Base-by-base conservation (phyloP, 2,113 vertebrate genomes). In the Cranoglanis bouderius region DNA sequence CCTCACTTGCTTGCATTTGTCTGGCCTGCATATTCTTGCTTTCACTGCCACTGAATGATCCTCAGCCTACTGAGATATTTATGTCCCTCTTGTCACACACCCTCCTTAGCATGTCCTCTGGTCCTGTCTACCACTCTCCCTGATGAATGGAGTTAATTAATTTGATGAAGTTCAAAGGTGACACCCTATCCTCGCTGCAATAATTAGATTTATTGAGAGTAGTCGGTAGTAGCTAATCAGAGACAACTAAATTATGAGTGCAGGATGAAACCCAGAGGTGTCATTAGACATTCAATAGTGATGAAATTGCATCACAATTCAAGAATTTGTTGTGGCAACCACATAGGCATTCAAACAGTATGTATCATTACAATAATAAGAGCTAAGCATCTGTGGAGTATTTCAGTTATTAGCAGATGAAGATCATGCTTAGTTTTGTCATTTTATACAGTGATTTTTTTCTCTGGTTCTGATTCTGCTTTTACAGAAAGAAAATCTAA, bases 81-180 rank as follows among this genome's bases (percentile, higher is more conserved):
- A 85, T 88, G 63, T 80, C 61, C 87, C 26, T 59, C 65, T 78
- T 83, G 75, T 65, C 59, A 75, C 82, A 61, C 51, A 82, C 18
- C 65, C 78, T 51, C 32, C 61, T 83, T 67, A 80, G 46, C 77
- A 78, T 92, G 78, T 92, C 91, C 80, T 84, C 51, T 55, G 90
- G 88, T 91, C 87, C 88, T n/a, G 88, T 67, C 90, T 86, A 86
- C 88, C 89, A 90, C 90, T 92, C 90, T 46, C 29, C 78, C 90
- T 94, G 94, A 96, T 93, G 93, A 95, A 95, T 94, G 91, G 85
- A 85, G 24, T 89, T 93, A 95, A 95, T 96, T 95, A 95, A 91
- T 89, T 91, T 94, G 94, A 95, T 95, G 92, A 94, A 95, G 94
- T 94, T 94, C 93, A 95, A 94, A 92, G 94, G 94, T 95, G 93